These are phyloP conservation scores for Ennomos quercinarius DNA, from an alignment of 2,888 invertebrate genomes.

Conservation along the genomic window DNA sequence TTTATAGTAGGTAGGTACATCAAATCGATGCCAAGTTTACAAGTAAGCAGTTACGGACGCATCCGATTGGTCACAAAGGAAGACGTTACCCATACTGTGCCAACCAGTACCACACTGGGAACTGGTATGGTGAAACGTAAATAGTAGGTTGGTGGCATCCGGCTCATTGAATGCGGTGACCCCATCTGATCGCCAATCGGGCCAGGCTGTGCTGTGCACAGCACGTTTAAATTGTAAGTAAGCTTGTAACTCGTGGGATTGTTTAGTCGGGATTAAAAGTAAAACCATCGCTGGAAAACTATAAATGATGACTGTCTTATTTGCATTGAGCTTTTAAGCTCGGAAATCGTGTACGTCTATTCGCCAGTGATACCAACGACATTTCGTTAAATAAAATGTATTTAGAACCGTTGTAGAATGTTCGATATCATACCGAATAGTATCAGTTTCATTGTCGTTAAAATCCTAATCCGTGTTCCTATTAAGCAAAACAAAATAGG, in stretches of 20 bases:
- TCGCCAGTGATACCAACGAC: too few species aligned
- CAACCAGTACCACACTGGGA: slow-evolving; percentile 62
- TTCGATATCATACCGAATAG: background rate
- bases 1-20: background rate
- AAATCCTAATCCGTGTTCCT: background rate
- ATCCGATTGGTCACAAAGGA: slow-evolving; percentile 50
- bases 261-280: slow-evolving; percentile 26
- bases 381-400: background rate
- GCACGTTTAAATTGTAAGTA: slow-evolving; percentile 55
- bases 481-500: background rate
- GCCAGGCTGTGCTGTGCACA: slow-evolving; percentile 43
- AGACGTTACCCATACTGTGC: slow-evolving; percentile 77
- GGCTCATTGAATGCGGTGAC: slow-evolving; percentile 84
- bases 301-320: too few species aligned
- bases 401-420: too few species aligned
- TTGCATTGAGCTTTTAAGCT: too few species aligned
- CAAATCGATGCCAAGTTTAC: background rate
- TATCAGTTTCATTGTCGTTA: slow-evolving; percentile 1
- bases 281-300: background rate
- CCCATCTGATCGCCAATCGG: slow-evolving; percentile 80
- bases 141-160: slow-evolving; percentile 83
- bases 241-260: slow-evolving; percentile 45
- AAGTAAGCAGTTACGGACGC: slow-evolving; percentile 1
- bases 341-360: too few species aligned
- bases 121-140: slow-evolving; percentile 80